Percentiles rank a stretch among this genome's conserved stretches.
phyloP scores from a whole-genome alignment of 2,888 invertebrate genomes.

The Bruchidius siliquastri region DNA sequence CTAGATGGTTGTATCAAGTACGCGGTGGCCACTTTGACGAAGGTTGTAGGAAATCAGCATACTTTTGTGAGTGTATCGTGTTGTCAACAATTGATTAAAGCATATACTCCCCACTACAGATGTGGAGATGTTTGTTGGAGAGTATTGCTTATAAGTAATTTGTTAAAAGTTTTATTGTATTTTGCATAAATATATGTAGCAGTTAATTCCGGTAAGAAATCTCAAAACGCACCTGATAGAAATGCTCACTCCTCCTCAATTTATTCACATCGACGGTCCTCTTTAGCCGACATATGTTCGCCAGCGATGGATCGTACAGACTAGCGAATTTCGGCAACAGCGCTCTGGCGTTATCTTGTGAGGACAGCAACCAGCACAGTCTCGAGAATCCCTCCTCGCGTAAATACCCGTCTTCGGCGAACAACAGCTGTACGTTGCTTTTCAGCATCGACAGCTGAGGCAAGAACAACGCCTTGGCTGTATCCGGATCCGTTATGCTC shows the following conservation, averaged over 20 bases:
- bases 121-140: too few relatives aligned
- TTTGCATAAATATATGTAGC: too few relatives aligned
- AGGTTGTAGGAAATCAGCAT: too few relatives aligned
- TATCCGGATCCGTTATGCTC: conserved; percentile 61
- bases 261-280: conserved; percentile 40
- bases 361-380: conserved; percentile 50
- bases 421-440: conserved; percentile 51
- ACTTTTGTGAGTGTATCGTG: too few relatives aligned
- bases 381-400: conserved; percentile 52
- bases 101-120: too few relatives aligned
- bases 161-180: too few relatives aligned
- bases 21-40: too few relatives aligned
- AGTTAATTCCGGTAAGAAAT: too few relatives aligned
- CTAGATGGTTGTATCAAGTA: too few relatives aligned
- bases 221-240: conserved; percentile 46
- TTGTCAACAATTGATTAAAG: too few relatives aligned
- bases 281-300: conserved; percentile 46
- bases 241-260: conserved; percentile 36
- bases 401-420: conserved; percentile 41
- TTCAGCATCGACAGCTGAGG: conserved; percentile 53
- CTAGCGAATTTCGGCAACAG: conserved; percentile 50
- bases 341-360: conserved; percentile 45
- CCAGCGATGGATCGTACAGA: conserved; percentile 48
- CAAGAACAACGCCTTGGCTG: conserved; percentile 56
- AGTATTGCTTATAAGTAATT: too few relatives aligned